Conservation (phyloP, 2,888 invertebrate genomes). For the Eupeodes luniger region DNA sequence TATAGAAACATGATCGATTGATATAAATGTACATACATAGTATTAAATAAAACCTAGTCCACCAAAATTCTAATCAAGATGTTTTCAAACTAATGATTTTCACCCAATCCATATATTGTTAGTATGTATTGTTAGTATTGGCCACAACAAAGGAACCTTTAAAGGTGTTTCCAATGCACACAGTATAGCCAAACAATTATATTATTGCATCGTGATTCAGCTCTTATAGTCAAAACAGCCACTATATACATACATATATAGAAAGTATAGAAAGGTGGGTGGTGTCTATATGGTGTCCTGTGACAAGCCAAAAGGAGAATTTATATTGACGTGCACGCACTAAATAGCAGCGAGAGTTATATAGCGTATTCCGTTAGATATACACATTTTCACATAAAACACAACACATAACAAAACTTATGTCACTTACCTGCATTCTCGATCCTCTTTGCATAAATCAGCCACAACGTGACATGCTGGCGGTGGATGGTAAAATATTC, state of each 20-base stretch:
- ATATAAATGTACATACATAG: too few species aligned
- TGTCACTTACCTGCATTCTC: slow-evolving; percentile 91
- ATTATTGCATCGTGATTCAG: slow-evolving; percentile 46
- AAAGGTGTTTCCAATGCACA: background rate
- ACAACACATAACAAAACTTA: slow-evolving; percentile 10
- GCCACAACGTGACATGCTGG: slow-evolving; percentile 95
- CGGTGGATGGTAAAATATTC: slow-evolving; percentile 86
- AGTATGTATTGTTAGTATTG: background rate
- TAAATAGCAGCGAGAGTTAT: too few species aligned
- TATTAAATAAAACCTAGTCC: background rate
- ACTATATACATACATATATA: background rate
- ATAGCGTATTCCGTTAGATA: too few species aligned
- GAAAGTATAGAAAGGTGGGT: background rate
- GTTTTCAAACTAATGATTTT: slow-evolving; percentile 7
- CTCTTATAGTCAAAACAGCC: slow-evolving; percentile 23
- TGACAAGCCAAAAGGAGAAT: slow-evolving; percentile 45
- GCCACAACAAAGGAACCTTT: slow-evolving; percentile 25
- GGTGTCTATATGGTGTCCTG: background rate
- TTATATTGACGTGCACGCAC: slow-evolving; percentile 32
- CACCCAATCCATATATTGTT: background rate
- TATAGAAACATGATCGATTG: too few species aligned
- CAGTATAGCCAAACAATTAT: slow-evolving; percentile 9
- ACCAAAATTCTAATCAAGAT: slow-evolving; percentile 42
- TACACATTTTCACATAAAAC: background rate
- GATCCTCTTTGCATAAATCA: slow-evolving; percentile 92